Evolutionary conservation across 2,113 vertebrate species (phyloP), one percentile per base, ranked within the genome.

Genomic region (Geothlypis trichas): DNA sequence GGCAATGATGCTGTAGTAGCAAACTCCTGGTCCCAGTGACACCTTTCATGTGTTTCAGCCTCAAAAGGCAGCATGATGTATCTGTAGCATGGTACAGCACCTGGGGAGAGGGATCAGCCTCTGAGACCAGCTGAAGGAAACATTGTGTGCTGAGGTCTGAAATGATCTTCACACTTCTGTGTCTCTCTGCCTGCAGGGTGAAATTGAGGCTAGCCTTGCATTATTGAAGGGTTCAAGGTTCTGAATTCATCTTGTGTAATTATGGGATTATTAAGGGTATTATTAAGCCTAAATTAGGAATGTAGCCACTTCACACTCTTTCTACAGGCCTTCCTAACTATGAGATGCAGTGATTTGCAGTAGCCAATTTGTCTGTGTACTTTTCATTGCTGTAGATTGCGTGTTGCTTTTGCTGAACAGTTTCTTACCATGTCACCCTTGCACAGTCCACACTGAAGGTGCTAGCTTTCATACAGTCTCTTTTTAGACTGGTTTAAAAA

Each of bases 191-290:
- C 83, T 63, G 51, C 68, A 22, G 88, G 72, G 39, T 73, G 39
- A 86, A 92, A 84, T 52, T 77, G 63, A 9, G 5, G 78, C 49
- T 72, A 65, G 52, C 20, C 66, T 58, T 73, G 66, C 71, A 41
- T 83, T 91, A 67, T 71, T 86, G 65, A 94, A 73, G 86, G 83
- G 63, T 83, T 80, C 35, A 46, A 74, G 33, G 51, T 83, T 80
- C 72, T 93, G 83, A 74, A 90, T 97, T 90, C 15, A 66, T 93
- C 46, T 89, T 39, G 72, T 90, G 51, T 77, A 84, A 93, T 95
- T 92, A 89, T 37, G 68, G 83, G 76, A 78, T 89, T 90, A 81
- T 55, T 18, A 5, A 86, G 65, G 55, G 79, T 67, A 39, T 39
- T 39, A 39, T 39, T 39, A 39, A 39, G 47, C 65, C 75, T 89